Evolutionary conservation across 2,888 invertebrate genomes (phyloP).

Genomic region (Chamaedrilus cognettii): DNA sequence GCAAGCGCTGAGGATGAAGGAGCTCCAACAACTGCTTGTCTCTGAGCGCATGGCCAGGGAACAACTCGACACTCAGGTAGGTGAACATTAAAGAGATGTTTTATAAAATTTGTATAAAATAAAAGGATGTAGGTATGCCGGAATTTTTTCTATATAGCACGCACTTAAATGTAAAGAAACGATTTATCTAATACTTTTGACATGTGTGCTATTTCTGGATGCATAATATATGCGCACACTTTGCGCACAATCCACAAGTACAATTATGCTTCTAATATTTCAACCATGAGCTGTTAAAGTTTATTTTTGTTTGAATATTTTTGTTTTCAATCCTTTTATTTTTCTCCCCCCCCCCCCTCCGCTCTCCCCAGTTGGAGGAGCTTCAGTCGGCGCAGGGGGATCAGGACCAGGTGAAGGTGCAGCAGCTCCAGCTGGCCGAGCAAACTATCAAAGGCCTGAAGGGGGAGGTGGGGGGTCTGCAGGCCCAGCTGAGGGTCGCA

Average conservation of each 20-base stretch:
- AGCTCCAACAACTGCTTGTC: constrained; percentile 75
- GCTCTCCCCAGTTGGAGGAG: constrained; percentile 12
- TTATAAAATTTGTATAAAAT: neutral
- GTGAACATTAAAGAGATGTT: neutral
- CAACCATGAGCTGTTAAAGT: too few relatives aligned
- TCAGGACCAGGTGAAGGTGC: constrained; percentile 2
- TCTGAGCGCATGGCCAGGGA: constrained; percentile 76
- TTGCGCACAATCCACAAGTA: too few relatives aligned
- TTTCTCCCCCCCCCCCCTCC: too few relatives aligned
- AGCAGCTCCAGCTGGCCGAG: neutral
- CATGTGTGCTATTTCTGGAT: too few relatives aligned
- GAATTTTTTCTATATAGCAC: too few relatives aligned
- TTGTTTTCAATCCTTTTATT: too few relatives aligned
- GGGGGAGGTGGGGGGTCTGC: constrained; percentile 67
- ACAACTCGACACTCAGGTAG: constrained; percentile 69
- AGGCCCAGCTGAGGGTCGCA: constrained; percentile 68
- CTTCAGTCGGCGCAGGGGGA: constrained; percentile 8
- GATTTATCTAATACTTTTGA: too few relatives aligned
- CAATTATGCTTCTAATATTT: too few relatives aligned
- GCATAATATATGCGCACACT: too few relatives aligned
- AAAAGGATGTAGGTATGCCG: neutral
- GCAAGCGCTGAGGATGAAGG: constrained; percentile 77
- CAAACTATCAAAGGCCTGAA: neutral
- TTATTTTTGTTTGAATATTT: too few relatives aligned
- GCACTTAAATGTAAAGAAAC: too few relatives aligned